Base-by-base conservation (phyloP, 2,113 vertebrate genomes). In the Cyprinodon variegatus region DNA sequence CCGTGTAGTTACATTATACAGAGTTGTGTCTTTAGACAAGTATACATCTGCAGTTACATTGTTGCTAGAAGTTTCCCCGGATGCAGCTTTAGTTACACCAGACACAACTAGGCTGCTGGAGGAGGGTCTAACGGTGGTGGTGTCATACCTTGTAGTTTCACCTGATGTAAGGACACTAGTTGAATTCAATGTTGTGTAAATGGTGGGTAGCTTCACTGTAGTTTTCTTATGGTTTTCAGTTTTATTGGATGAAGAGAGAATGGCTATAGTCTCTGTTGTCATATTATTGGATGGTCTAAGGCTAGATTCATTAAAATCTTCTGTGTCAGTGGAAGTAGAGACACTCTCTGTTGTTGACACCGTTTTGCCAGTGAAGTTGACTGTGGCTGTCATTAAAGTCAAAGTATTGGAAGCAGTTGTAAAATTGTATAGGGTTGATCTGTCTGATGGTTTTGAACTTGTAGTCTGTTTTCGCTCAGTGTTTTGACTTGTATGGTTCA, bases 401-500 rank as follows among this genome's bases (percentile, higher is more conserved):
- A 3, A 10, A 6, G 57, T 81, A n/a, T 17, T 43, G 3, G 29
- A 37, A 11, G 43, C 17, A 4, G 45, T 39, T 43, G 68, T 70
- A 36, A 48, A 62, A 48, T 50, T 79, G 40, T 46, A 36, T 29
- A 0, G 3, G 22, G 48, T 38, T 70, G 67, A 40, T 17, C 59
- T 45, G 46, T 57, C 20, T n/a, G 36, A 36, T 57, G 17, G 17
- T 40, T 17, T 22, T 20, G 17, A 15, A 22, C 38, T 70, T 48
- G 63, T 61, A 36, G 66, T 40, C 3, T 36, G 50, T 3, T 68
- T 57, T 62, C 40, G 61, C 39, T 39, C 36, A 41, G 39, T 65
- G 29, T 76, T 70, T 36, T 53, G 50, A 76, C 50, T n/a, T 38
- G 73, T 53, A 48, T 68, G 37, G 22, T 65, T 70, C 20, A 36